A percentile compares a stretch with the other conserved stretches of the same genome.
phyloP scores from a whole-genome alignment of 2,113 vertebrate species.

The Geothlypis trichas region DNA sequence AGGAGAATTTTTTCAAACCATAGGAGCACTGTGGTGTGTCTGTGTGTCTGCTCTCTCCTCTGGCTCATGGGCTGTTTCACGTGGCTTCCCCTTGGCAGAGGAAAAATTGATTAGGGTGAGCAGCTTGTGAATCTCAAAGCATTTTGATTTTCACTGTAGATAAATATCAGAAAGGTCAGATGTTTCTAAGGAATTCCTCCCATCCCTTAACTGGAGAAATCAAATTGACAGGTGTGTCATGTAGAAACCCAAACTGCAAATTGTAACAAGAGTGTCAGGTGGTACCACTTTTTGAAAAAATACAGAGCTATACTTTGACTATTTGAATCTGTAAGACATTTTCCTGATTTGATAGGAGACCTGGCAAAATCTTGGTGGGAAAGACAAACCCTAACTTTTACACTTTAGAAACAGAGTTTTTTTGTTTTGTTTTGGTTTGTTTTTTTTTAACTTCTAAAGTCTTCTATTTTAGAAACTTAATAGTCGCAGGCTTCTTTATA shows the following conservation, averaged over 20 bases:
- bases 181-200: neutral
- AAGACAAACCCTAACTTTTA: neutral
- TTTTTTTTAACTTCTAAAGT: neutral
- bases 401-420: neutral
- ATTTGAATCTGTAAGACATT: neutral
- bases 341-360: neutral
- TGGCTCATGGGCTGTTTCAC: neutral
- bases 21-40: neutral
- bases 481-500: neutral
- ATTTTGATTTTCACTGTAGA: constrained; percentile 7
- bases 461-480: neutral
- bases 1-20: neutral
- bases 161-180: constrained; percentile 31
- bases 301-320: neutral
- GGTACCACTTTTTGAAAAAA: neutral
- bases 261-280: neutral
- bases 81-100: neutral
- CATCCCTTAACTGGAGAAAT: neutral
- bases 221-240: neutral
- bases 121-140: neutral
- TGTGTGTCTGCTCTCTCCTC: neutral
- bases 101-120: neutral
- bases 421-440: too few species aligned
- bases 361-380: neutral
- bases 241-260: neutral